Evolutionary conservation across 2,113 vertebrate genomes (phyloP), one percentile per base, ranked within the genome.

Genomic region (Ochotona princeps): DNA sequence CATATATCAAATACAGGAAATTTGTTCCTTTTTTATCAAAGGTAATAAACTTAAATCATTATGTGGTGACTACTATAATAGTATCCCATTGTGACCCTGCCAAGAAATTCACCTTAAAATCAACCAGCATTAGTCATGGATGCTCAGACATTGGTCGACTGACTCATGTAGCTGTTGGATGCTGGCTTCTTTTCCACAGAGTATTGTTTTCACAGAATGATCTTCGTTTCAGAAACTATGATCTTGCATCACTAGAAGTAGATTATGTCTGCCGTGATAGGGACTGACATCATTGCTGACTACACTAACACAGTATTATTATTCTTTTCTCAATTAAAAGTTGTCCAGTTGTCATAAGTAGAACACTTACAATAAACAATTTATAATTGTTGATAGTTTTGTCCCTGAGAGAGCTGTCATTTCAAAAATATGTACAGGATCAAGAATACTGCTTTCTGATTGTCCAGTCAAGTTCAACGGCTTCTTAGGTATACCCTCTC

Each of bases 311-410:
- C 0, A 21, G 30, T 35, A 20, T 47, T 73, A 11, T 69, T 79
- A 17, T 63, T 54, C 30, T 70, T 57, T 95, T 81, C 21, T 82
- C n/a, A 25, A 82, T 20, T 72, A 32, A 93, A 80, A 93, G 47
- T 4, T 30, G 44, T 15, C 8, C 47, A 26, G 18, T 20, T 72
- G 10, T 69, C 54, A 18, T 49, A 72, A 57, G 20, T 72, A 80
- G 66, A 61, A 35, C 12, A 8, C 72, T 91, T 78, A 7, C 78
- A 73, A 78, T 61, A 57, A n/a, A 30, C 38, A 28, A 83, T 25
- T 61, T 73, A 25, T 49, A 32, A 65, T 32, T 79, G n/a, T 66
- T 86, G 49, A 32, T 7, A 72, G 21, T 84, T 89, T 92, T 80
- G 11, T 17, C 90, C 7, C 25, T 90, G 54, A 28, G 66, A 65